Percentiles rank a stretch among this genome's conserved stretches.
These are phyloP conservation scores for Cantharis flavilabris DNA, from an alignment of 2,888 invertebrate species.

Conservation along the genomic window DNA sequence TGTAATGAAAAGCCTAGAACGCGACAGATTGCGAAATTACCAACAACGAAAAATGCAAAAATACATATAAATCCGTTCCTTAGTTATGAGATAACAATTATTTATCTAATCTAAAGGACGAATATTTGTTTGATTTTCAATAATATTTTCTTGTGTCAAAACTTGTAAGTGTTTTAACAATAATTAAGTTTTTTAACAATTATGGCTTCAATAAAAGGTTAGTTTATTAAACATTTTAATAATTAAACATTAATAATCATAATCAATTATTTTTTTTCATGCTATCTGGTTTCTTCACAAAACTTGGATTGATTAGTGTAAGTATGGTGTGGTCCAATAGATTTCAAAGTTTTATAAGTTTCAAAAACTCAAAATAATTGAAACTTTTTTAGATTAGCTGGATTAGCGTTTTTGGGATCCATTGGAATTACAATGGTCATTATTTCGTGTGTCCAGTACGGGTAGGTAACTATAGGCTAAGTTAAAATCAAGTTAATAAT, in stretches of 20 bases:
- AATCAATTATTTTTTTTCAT: background rate
- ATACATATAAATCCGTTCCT: too few species aligned
- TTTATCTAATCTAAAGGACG: background rate
- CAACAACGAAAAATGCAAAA: too few species aligned
- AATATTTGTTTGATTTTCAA: background rate
- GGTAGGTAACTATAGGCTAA: conserved; percentile 62
- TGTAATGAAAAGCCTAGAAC: too few species aligned
- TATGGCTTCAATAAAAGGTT: background rate
- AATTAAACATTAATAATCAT: background rate
- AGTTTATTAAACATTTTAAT: background rate
- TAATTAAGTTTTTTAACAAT: background rate
- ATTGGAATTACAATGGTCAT: conserved; percentile 98
- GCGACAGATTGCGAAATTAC: too few species aligned
- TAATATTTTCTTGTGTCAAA: background rate
- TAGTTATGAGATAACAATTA: background rate
- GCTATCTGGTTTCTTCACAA: background rate
- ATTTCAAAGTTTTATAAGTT: background rate
- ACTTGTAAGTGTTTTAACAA: background rate
- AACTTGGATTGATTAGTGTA: background rate
- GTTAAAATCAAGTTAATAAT: background rate
- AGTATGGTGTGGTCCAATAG: background rate
- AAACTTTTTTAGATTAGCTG: conserved; percentile 69
- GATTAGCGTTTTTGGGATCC: conserved; percentile 90
- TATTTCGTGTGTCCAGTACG: conserved; percentile 87
- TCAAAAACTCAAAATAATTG: too few species aligned